Evolutionary conservation across 2,888 invertebrate genomes (phyloP), one percentile per base, ranked within the genome.

Genomic region (Ligdia adustata): DNA sequence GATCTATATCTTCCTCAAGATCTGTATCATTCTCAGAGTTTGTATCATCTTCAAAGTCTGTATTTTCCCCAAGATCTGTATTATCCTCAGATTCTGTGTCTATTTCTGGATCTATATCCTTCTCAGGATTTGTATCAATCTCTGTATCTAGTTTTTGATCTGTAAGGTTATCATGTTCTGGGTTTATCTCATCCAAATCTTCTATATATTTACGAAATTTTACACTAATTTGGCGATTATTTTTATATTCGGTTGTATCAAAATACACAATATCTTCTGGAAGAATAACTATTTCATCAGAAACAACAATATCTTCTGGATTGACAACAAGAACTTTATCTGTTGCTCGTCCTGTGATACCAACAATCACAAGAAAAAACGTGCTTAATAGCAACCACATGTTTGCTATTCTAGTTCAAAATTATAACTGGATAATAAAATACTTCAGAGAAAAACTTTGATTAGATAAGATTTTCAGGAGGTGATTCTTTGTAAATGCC

Each of bases 361-460:
- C 34, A 31, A 61, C 42, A 24, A 66, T 33, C 7, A 69, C 33
- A 1, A 68, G 18, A 28, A 49, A 65, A 55, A 59, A 60, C 20
- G 64, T 28, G 34, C 54, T 43, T 27, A 66, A 35, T 32, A 60
- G 14, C 11, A 57, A 53, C 65, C 67, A 74, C 81, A 82, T 79
- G 58, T 34, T 76, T 63, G 11, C 60, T 43, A 39, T 28, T 42
- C 62, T 31, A 55, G 43, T 28, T 51, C 53, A 32, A 49, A 40
- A 52, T 52, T 52, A 31, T 9, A 41, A 77, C 70, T 77, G 58
- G 63, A 52, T 49, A 63, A 51, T 47, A 16, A 11, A 27, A 32
- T 47, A 28, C 22, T 52, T 45, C 41, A 55, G 27, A 16, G 6
- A 18, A 45, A 55, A 49, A 38, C 13, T 47, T 48, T 13, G 55